Base-by-base conservation (phyloP, 1,140 invertebrate genomes). In the Steinernema feltiae region DNA sequence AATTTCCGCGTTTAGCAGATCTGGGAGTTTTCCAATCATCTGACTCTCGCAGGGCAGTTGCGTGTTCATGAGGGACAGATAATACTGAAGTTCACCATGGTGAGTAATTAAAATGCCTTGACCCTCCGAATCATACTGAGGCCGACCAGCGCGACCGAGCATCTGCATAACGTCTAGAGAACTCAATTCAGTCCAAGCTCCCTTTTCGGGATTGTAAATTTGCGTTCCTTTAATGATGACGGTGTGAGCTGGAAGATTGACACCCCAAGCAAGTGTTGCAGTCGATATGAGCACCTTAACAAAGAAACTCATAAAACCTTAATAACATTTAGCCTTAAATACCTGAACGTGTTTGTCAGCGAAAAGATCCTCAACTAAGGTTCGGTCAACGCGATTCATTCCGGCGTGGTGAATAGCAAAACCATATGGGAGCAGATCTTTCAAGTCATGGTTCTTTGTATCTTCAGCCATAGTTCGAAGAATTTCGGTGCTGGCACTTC, bases 321-420 rank as follows among this genome's bases (percentile, higher is more conserved):
- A 46, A n/a, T 12, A n/a, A 46, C n/a, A 46, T 46, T 72, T 24
- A 7, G 71, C 82, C n/a, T n/a, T n/a, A n/a, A n/a, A 24, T 21
- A 84, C 87, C 89, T 97, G 94, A 87, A 99, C 97, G 85, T 99
- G 97, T 76, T 94, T 90, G 87, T 99, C 97, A 32, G 93, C 95
- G 90, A 99, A 99, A 71, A 99, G 90, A 91, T 99, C 97, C 88
- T 99, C 97, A 0, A 99, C 97, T 1, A 99, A 88, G 0, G 95
- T 97, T 86, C 97, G 91, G 88, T 99, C 97, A 0, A 98, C 94
- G 73, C 96, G 86, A 21, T 93, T 96, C 96, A 99, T 99, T 76
- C 97, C 97, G 84, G 97, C 97, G 89, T 99, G 97, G 92, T 99
- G 97, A 78, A 99, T 99, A 12, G 94, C 97, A 89, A 99, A 99